Evolutionary conservation across 2,113 vertebrate species (phyloP).

Genomic region (Nibea albiflora): DNA sequence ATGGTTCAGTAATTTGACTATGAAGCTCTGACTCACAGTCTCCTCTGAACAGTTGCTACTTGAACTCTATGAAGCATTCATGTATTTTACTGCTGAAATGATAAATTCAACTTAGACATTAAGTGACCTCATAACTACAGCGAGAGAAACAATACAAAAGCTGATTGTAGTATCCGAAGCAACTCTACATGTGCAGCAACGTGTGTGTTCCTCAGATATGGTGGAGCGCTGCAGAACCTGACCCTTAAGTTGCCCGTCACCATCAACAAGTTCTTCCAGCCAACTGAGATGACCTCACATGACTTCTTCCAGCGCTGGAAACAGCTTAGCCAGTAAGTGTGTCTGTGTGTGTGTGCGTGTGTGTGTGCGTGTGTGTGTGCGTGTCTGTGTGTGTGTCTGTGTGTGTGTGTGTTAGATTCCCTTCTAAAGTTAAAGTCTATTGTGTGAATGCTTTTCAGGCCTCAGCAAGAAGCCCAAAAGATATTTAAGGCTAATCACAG

Average conservation of each 20-base stretch:
- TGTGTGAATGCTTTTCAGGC: conserved; percentile 76
- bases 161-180: too few species aligned
- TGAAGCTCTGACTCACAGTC: too few species aligned
- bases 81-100: too few species aligned
- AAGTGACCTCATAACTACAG: too few species aligned
- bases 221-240: conserved; percentile 90
- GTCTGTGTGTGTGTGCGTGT: not conserved
- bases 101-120: too few species aligned
- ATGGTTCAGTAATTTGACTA: too few species aligned
- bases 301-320: conserved; percentile 98
- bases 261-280: conserved; percentile 96
- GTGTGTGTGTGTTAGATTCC: not conserved
- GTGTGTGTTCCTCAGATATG: conserved; percentile 82
- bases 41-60: too few species aligned
- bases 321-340: conserved; percentile 91
- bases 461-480: conserved; percentile 94
- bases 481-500: conserved; percentile 93
- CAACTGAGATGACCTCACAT: conserved; percentile 92
- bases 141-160: too few species aligned
- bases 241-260: conserved; percentile 92
- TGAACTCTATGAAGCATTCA: too few species aligned
- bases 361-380: not conserved
- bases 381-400: not conserved
- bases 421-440: not conserved
- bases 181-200: too few species aligned